Percentiles rank a stretch among this genome's conserved stretches.
These are phyloP conservation scores for Mesitornis unicolor DNA, from an alignment of 2,113 vertebrate species.

Conservation along the genomic window DNA sequence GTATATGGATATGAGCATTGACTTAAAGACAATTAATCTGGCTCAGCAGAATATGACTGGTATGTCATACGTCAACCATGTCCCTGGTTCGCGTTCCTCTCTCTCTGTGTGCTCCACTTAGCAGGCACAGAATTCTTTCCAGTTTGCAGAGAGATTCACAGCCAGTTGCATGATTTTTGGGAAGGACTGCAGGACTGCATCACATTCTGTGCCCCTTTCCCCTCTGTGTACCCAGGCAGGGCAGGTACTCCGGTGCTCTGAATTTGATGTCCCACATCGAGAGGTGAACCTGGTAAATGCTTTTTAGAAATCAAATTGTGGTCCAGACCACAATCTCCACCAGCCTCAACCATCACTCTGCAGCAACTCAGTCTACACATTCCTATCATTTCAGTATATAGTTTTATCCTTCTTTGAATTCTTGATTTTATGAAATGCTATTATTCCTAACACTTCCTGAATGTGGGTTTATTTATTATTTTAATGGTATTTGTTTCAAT, in stretches of 20 bases:
- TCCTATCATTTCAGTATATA: neutral
- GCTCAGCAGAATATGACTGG: neutral
- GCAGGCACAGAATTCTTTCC: neutral
- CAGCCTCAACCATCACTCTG: neutral
- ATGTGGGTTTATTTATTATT: neutral
- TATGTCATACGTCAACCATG: neutral
- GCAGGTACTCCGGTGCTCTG: neutral
- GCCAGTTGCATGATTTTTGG: neutral
- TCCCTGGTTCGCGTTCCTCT: neutral
- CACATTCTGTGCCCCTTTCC: accelerated
- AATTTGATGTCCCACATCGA: neutral
- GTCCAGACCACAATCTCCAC: neutral
- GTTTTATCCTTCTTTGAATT: neutral
- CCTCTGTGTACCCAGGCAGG: neutral
- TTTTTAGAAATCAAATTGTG: neutral
- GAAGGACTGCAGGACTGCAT: neutral
- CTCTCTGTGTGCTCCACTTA: neutral
- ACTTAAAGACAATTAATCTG: neutral
- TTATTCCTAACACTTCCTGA: neutral
- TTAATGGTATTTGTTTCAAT: neutral
- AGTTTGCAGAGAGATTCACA: neutral
- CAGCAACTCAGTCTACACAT: neutral
- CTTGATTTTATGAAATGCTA: neutral
- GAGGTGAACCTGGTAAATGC: neutral
- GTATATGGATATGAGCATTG: too few relatives aligned